Conservation (phyloP, 2,113 vertebrate genomes). For the Tringa solitaria region DNA sequence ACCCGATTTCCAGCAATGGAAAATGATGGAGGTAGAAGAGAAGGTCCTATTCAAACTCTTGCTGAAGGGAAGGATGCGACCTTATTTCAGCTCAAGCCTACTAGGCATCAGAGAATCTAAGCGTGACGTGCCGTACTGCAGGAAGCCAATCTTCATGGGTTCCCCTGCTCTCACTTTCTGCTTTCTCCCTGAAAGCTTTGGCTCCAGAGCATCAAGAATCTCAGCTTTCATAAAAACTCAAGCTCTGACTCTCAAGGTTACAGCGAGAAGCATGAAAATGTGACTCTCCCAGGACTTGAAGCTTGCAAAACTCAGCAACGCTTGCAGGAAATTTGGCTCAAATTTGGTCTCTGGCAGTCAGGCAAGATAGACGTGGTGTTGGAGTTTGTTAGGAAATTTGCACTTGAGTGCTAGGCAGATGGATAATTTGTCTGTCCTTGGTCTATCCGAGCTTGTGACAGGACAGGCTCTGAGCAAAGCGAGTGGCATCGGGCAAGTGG, state of each 20-base stretch:
- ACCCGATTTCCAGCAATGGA: fast-evolving
- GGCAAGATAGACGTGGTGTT: neutral
- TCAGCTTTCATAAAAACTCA: neutral
- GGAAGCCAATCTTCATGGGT: neutral
- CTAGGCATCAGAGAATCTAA: fast-evolving
- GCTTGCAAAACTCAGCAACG: constrained; percentile 23
- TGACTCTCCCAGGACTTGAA: neutral
- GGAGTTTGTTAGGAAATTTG: neutral
- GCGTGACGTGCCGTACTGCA: fast-evolving
- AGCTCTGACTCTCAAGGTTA: neutral
- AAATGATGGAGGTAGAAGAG: neutral
- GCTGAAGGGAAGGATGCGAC: neutral
- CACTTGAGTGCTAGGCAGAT: neutral
- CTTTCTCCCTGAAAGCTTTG: neutral
- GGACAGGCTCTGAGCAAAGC: fast-evolving
- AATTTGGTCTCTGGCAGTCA: neutral
- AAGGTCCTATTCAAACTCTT: fast-evolving
- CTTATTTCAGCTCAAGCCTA: neutral
- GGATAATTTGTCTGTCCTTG: neutral
- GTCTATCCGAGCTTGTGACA: neutral
- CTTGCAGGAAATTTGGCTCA: neutral
- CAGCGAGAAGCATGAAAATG: neutral
- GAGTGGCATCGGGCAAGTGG: fast-evolving
- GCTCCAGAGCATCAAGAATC: neutral
- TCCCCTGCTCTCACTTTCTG: neutral